A percentile compares a stretch with the other conserved stretches of the same genome.
phyloP scores from a whole-genome alignment of 30 jellyfish, hydroid and myxozoan species.

The Morbakka virulenta region DNA sequence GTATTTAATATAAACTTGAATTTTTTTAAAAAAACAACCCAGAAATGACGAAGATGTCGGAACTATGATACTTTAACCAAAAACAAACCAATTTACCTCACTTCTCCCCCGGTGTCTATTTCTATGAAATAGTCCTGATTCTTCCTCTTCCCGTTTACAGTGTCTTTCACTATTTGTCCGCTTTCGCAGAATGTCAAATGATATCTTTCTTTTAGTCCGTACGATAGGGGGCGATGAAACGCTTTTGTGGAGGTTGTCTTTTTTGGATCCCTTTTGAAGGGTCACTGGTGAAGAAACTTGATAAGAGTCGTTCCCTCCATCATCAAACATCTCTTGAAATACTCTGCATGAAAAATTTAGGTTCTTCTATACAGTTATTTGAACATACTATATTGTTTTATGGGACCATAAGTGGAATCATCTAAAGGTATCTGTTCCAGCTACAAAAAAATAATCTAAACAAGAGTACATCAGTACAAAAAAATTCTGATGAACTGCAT shows the following conservation, averaged over 20 bases:
- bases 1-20: neutral
- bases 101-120: conserved; percentile 24
- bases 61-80: neutral
- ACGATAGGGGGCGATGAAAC: conserved; percentile 73
- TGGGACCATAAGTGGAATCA: too few relatives aligned
- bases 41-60: neutral
- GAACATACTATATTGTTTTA: too few relatives aligned
- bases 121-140: neutral
- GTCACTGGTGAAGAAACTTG: conserved; percentile 34
- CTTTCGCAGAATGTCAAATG: conserved; percentile 45
- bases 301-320: neutral
- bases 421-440: too few relatives aligned
- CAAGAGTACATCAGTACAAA: too few relatives aligned
- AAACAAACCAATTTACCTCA: conserved; percentile 28
- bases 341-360: conserved; percentile 50
- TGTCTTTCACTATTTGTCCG: conserved; percentile 48
- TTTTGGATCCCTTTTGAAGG: conserved; percentile 13
- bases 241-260: neutral
- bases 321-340: conserved; percentile 70
- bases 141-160: conserved; percentile 41
- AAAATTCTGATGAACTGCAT: too few relatives aligned
- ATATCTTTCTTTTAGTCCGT: too few relatives aligned
- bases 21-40: neutral
- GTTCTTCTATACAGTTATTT: too few relatives aligned
- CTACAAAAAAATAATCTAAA: too few relatives aligned